These are phyloP conservation scores for Epinephelus coioides DNA, from an alignment of 2,797 vertebrate species.

Conservation along the genomic window DNA sequence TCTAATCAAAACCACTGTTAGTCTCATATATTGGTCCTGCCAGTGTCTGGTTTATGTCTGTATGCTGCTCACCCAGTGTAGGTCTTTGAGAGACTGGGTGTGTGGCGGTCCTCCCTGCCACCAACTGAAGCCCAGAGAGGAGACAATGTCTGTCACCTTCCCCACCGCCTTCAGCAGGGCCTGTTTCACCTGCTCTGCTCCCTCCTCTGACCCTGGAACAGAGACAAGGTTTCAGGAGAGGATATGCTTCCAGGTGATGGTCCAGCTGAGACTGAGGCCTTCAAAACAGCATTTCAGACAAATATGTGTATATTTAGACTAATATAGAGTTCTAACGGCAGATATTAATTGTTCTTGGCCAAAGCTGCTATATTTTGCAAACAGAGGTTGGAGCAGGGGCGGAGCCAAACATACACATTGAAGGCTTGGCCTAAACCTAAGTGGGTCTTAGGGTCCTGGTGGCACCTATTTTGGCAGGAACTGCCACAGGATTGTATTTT, in stretches of 20 bases:
- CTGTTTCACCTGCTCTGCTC: slow-evolving; percentile 83
- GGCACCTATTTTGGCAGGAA: no score
- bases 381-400: neutral
- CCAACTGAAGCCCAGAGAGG: slow-evolving; percentile 91
- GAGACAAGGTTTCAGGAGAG: neutral
- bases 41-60: neutral
- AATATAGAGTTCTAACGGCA: neutral
- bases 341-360: no score
- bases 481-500: no score
- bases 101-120: slow-evolving; percentile 90
- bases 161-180: slow-evolving; percentile 83
- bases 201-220: slow-evolving; percentile 87
- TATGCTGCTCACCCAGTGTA: slow-evolving; percentile 82
- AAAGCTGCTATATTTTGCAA: neutral
- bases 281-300: neutral
- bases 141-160: slow-evolving; percentile 89
- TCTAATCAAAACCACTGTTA: neutral
- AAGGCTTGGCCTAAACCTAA: no score
- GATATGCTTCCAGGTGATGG: neutral
- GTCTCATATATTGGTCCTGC: neutral
- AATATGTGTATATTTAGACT: no score
- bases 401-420: no score
- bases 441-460: no score
- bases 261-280: neutral
- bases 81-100: slow-evolving; percentile 87